A percentile compares a stretch with the other conserved stretches of the same genome.
Evolutionary conservation across 2,797 vertebrate genomes (phyloP).

Genomic region (Poecile montanus): DNA sequence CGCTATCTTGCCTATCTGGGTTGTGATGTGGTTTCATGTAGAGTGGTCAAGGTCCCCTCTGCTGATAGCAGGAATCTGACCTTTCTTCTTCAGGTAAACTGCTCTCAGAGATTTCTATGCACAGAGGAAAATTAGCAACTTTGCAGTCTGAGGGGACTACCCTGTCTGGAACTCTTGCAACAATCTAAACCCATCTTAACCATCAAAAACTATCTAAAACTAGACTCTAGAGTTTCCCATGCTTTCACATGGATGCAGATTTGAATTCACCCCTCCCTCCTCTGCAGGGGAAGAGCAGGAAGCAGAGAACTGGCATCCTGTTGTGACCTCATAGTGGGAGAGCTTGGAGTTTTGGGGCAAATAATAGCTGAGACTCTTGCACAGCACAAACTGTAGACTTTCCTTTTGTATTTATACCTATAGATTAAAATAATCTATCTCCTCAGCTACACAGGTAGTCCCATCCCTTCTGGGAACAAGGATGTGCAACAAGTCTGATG

Average conservation of each 20-base stretch:
- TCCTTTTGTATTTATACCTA: background rate
- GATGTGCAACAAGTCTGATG: background rate
- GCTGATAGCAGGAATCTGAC: conserved; percentile 5
- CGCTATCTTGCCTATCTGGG: background rate
- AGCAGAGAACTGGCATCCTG: background rate
- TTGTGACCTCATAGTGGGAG: accelerated
- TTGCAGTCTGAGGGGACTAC: background rate
- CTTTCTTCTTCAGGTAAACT: background rate
- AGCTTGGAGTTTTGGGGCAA: background rate
- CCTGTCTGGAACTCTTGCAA: background rate
- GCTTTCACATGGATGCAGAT: background rate
- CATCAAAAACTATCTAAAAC: background rate
- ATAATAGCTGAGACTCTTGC: background rate
- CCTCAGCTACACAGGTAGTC: background rate
- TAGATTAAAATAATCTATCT: background rate
- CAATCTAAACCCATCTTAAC: too few relatives aligned
- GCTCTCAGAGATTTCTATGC: background rate
- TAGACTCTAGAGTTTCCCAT: background rate
- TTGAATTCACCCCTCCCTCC: background rate
- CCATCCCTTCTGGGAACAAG: background rate
- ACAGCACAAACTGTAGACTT: background rate
- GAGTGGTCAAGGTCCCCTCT: background rate
- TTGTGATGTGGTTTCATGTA: background rate
- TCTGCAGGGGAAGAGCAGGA: background rate
- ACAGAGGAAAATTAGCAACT: background rate